Conservation (phyloP, 2,113 vertebrate genomes). For the Rhinichthys klamathensis region DNA sequence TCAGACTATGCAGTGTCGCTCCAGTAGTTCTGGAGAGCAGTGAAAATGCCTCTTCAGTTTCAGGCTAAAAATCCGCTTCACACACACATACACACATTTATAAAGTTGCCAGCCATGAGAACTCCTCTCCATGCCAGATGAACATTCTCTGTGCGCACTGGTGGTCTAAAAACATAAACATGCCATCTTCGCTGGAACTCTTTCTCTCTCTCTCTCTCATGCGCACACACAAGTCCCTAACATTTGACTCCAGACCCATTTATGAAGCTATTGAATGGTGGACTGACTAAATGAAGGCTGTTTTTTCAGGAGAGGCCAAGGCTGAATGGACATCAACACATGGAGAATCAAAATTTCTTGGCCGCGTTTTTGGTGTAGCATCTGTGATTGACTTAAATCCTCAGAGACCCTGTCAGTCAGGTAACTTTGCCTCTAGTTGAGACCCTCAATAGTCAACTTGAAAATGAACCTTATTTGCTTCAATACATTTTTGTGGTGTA, state of each 20-base stretch:
- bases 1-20: slow-evolving; percentile 45
- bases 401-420: slow-evolving; percentile 7
- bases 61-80: slow-evolving; percentile 3
- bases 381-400: background rate
- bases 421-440: background rate
- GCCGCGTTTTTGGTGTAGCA: background rate
- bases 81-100: slow-evolving; percentile 2
- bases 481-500: background rate
- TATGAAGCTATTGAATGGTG: background rate
- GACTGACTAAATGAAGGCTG: background rate
- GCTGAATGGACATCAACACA: background rate
- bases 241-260: background rate
- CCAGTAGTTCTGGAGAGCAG: slow-evolving; percentile 43
- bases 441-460: background rate
- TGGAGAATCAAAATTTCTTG: background rate
- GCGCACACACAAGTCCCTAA: background rate
- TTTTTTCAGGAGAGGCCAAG: background rate
- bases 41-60: slow-evolving; percentile 41
- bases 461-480: background rate
- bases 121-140: slow-evolving; percentile 23
- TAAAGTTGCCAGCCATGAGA: slow-evolving; percentile 31
- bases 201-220: background rate
- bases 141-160: slow-evolving; percentile 16
- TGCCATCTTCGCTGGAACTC: background rate
- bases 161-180: slow-evolving; percentile 13